These are phyloP conservation scores for Palythoa grandis DNA, from an alignment of 92 coral and sea anemone species.

Conservation along the genomic window DNA sequence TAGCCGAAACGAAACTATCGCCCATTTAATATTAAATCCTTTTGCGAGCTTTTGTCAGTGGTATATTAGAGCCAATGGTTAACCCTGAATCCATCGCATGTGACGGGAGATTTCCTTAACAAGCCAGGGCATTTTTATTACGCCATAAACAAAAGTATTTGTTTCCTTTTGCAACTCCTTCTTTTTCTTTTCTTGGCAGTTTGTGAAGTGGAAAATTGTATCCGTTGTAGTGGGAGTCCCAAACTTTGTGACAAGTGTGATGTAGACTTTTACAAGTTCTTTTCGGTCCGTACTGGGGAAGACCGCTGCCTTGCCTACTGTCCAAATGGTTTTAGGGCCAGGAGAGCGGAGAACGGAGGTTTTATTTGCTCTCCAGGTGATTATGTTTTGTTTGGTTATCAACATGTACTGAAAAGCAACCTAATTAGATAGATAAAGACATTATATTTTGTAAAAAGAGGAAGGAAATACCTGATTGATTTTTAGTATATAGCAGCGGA, in stretches of 20 bases:
- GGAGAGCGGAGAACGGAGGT: constrained; percentile 34
- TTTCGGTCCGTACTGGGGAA: constrained; percentile 3
- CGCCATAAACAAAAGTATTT: not conserved
- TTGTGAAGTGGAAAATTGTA: constrained; percentile 34
- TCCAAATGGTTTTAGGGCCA: constrained; percentile 31
- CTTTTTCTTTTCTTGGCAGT: not conserved
- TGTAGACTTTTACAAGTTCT: constrained; percentile 38
- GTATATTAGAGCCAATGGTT: no score
- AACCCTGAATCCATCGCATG: no score
- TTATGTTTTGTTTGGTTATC: not conserved
- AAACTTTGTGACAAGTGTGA: constrained; percentile 34
- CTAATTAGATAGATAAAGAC: no score
- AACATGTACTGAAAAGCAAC: no score
- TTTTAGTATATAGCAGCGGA: no score
- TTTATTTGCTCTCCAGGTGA: constrained; percentile 35
- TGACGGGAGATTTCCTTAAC: not conserved
- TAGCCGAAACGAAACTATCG: no score
- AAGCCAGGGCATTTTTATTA: not conserved
- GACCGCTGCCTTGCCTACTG: constrained; percentile 32
- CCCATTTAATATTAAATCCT: no score
- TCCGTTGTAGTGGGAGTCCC: constrained; percentile 30
- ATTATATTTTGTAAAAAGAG: no score
- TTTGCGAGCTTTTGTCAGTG: no score
- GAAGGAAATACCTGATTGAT: no score
- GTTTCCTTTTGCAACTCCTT: not conserved